Evolutionary conservation across 2,797 vertebrate species (phyloP).

Genomic region (Petrocephalus schoutedeni): DNA sequence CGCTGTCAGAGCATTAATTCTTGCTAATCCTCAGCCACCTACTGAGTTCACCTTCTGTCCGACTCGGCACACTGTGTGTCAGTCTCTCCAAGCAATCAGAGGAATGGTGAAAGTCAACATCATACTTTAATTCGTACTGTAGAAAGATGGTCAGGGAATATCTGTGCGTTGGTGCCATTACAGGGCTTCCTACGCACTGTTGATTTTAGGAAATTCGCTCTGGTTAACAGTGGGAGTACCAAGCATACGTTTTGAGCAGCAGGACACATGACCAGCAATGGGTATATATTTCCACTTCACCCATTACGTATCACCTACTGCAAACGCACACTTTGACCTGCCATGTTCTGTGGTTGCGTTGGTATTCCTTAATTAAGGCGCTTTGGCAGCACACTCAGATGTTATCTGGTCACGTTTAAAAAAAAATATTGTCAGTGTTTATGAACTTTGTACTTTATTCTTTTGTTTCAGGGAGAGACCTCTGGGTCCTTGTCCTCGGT

Average conservation of each 20-base stretch:
- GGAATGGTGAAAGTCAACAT: not conserved
- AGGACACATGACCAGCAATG: not conserved
- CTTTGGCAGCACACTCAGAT: not conserved
- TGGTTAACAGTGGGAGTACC: not conserved
- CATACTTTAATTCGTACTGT: not conserved
- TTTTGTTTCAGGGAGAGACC: constrained; percentile 72
- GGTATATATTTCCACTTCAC: not conserved
- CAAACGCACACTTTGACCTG: constrained; percentile 31
- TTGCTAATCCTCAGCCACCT: constrained; percentile 40
- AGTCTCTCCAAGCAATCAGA: constrained; percentile 6
- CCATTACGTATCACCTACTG: not conserved
- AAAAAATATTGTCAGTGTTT: constrained; percentile 1
- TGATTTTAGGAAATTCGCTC: not conserved
- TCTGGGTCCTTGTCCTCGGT: constrained; percentile 90
- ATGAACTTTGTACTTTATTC: constrained; percentile 11
- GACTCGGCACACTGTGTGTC: not conserved
- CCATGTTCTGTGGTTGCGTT: constrained; percentile 14
- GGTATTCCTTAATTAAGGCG: not conserved
- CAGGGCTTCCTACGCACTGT: not conserved
- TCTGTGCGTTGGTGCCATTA: not conserved
- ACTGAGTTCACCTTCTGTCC: constrained; percentile 17
- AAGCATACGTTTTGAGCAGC: not conserved
- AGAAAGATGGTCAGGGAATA: not conserved
- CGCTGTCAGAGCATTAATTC: constrained; percentile 26
- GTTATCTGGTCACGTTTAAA: not conserved